Evolutionary conservation across 2,797 vertebrate genomes (phyloP).

Genomic region (Ptychadena robeensis): DNA sequence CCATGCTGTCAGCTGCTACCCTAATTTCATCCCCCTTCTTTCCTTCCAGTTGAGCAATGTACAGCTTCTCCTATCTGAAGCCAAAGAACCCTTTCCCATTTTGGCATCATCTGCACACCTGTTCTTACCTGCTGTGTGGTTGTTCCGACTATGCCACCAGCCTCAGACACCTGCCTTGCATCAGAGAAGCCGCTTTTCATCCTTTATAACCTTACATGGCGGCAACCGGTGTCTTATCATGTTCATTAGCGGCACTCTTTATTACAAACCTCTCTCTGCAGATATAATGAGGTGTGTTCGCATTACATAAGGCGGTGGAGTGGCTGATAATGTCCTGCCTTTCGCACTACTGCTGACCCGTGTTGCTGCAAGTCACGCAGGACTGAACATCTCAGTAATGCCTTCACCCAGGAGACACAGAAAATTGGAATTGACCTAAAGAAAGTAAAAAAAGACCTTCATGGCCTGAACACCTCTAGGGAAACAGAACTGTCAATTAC

Average conservation of each 20-base stretch:
- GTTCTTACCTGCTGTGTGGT: not conserved
- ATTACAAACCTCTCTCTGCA: not conserved
- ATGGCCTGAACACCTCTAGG: conserved; percentile 7
- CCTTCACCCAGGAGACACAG: not conserved
- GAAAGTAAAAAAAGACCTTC: conserved; percentile 25
- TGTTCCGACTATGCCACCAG: not conserved
- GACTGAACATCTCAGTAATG: conserved; percentile 4
- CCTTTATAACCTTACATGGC: not conserved
- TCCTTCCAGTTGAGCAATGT: conserved; percentile 12
- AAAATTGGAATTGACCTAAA: conserved; percentile 32
- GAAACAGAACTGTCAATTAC: conserved; percentile 12
- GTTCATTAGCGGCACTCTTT: not conserved
- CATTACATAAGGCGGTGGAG: not conserved
- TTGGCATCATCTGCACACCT: not conserved
- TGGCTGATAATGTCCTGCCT: not conserved
- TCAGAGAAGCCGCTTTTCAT: not conserved
- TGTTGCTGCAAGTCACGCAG: not conserved
- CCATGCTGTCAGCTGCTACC: conserved; percentile 23
- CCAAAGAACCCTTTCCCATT: not conserved
- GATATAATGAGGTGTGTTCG: not conserved
- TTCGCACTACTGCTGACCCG: not conserved
- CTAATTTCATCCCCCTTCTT: conserved; percentile 10
- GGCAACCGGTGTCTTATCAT: not conserved
- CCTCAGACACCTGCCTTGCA: not conserved
- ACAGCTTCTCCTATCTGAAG: not conserved